Base-by-base conservation (phyloP, 2,797 vertebrate species). In the Pelodytes ibericus region DNA sequence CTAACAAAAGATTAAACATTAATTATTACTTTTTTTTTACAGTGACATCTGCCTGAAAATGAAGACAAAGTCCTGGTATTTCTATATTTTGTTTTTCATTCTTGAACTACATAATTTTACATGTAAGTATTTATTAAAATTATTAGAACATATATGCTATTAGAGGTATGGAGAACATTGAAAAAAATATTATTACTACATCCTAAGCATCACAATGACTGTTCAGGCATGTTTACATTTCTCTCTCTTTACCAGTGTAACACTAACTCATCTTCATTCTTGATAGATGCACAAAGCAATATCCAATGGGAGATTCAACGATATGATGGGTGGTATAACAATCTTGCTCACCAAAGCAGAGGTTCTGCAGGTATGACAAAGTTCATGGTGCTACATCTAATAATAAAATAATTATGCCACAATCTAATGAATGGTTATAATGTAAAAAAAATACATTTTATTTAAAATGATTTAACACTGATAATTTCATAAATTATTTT, bases 271-370 rank as follows among this genome's bases (percentile, higher is more conserved):
- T 31, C 81, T 2, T 4, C 11, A 84, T 41, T 77, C 16, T 79
- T 81, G 13, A 25, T 83, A 98, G 96, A 72, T 27, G 80, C 86
- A 2, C 82, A 85, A 51, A 72, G 87, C 3, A 79, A 79, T 36
- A 82, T 89, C 15, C 66, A 83, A 18, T 98, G 96, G 95, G 97
- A 98, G 87, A 87, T 95, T 0, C 93, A 96, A 74, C 94, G 96
- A 53, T 96, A 93, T 0, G 97, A 99, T 0, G 97, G 97, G 44
- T 99, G 96, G 96, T 98, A 97, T 88, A 99, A 98, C 91, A 98
- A 95, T 80, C 82, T 98, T 70, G 91, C 91, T 27, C 77, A 91
- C 74, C 96, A 94, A 30, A 80, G 81, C 26, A 89, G 87, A 0
- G 95, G 97, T 10, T 85, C 94, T 0, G 91, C 88, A 1, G 95